These are phyloP conservation scores for Drosophila basisetae DNA, from an alignment of 2,888 invertebrate species.

Conservation along the genomic window DNA sequence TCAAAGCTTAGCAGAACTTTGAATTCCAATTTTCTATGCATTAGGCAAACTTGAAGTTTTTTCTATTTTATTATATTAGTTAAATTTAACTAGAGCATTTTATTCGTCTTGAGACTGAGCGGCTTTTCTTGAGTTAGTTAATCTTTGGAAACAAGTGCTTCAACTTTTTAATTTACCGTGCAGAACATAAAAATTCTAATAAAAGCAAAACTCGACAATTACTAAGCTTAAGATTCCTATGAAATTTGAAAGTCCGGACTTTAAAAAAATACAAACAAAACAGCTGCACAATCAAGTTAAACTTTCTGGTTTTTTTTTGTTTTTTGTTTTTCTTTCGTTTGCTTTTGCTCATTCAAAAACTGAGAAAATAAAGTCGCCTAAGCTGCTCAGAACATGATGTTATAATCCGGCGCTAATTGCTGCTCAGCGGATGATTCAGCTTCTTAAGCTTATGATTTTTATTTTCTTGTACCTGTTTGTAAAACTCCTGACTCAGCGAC, in stretches of 20 bases:
- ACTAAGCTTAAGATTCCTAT: not conserved
- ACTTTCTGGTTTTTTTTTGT: not conserved
- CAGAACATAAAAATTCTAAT: not conserved
- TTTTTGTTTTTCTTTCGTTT: not conserved
- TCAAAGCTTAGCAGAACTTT: not conserved
- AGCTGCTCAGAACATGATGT: not conserved
- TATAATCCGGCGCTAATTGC: slow-evolving; percentile 17
- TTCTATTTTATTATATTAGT: not conserved
- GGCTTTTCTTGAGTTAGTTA: not conserved
- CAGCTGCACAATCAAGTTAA: not conserved
- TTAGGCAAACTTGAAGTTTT: not conserved
- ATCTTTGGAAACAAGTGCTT: not conserved
- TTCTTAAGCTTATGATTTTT: not conserved
- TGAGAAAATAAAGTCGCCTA: slow-evolving; percentile 1
- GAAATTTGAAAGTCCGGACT: not conserved
- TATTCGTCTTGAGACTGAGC: not conserved
- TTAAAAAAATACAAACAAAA: not conserved
- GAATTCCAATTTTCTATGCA: not conserved
- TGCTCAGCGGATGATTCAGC: slow-evolving; percentile 20
- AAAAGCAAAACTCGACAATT: not conserved
- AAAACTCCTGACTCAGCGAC: slow-evolving; percentile 3
- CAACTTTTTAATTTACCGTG: not conserved
- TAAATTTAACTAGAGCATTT: not conserved
- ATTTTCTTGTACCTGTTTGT: slow-evolving; percentile 3
- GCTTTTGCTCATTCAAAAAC: not conserved